phyloP scores from a whole-genome alignment of 2,888 invertebrate genomes.

The Cerastis rubricosa region DNA sequence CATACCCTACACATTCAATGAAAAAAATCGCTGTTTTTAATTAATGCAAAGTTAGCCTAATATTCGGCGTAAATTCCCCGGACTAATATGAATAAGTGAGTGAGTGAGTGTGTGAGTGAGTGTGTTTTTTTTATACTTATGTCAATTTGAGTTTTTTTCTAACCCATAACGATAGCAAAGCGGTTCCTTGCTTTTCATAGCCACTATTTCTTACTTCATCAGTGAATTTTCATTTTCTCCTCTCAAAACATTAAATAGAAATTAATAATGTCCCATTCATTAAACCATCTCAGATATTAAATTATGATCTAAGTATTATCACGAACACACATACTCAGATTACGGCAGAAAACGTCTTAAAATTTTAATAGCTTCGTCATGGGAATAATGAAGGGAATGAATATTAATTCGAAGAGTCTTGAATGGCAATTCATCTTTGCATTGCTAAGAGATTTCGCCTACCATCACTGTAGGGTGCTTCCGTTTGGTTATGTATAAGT shows the following conservation, averaged over 20 bases:
- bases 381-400: conserved; percentile 84
- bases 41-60: too few species aligned
- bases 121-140: too few species aligned
- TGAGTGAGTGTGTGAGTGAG: too few species aligned
- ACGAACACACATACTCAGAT: conserved; percentile 75
- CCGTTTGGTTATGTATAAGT: conserved; percentile 14
- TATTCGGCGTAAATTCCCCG: too few species aligned
- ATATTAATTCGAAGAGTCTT: conserved; percentile 83
- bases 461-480: conserved; percentile 45
- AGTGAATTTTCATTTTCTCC: background rate
- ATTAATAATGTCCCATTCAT: conserved; percentile 25
- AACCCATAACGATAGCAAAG: too few species aligned
- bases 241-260: background rate
- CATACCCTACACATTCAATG: too few species aligned
- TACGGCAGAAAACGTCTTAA: conserved; percentile 76
- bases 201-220: background rate
- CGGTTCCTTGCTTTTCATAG: background rate
- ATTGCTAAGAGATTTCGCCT: conserved; percentile 81
- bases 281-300: conserved; percentile 53
- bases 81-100: too few species aligned
- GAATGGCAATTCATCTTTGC: conserved; percentile 83
- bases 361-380: conserved; percentile 83
- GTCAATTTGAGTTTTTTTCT: too few species aligned
- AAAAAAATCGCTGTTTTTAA: too few species aligned
- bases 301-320: conserved; percentile 78